Conservation (phyloP, 2,888 invertebrate species). For the Aphidius colemani region DNA sequence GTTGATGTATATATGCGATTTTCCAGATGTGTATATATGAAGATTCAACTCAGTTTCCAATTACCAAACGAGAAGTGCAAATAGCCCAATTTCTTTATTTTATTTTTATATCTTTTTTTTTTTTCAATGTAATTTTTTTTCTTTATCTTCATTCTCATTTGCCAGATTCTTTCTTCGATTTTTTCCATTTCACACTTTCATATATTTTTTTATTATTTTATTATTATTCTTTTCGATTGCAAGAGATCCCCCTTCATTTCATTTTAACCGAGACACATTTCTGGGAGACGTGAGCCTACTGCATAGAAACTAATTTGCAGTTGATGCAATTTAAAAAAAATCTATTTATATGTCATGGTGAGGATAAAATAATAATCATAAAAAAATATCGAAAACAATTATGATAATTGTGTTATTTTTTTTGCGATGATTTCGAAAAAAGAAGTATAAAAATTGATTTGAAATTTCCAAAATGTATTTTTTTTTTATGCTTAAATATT, state of each 20-base stretch:
- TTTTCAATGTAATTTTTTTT: constrained; percentile 18
- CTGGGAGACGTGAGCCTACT: constrained; percentile 31
- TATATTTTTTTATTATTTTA: constrained; percentile 3
- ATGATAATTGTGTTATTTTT: constrained; percentile 14
- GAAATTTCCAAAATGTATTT: too few relatives aligned
- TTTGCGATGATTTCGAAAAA: background rate
- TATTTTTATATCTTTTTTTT: background rate
- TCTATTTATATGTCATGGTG: constrained; percentile 1
- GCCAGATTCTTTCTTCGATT: constrained; percentile 8
- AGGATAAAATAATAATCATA: background rate
- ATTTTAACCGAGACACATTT: constrained; percentile 13
- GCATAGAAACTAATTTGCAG: constrained; percentile 32
- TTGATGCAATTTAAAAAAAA: constrained; percentile 30
- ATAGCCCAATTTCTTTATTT: constrained; percentile 19
- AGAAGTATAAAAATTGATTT: too few relatives aligned
- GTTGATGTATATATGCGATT: constrained; percentile 36
- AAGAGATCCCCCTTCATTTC: constrained; percentile 13
- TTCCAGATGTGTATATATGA: constrained; percentile 8
- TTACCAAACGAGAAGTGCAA: constrained; percentile 22
- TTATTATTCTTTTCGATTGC: constrained; percentile 17
- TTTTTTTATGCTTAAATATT: too few relatives aligned
- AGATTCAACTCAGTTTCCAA: constrained; percentile 20
- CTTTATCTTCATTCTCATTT: constrained; percentile 12
- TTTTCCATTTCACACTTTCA: constrained; percentile 13
- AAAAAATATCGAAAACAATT: background rate